A percentile compares a stretch with the other conserved stretches of the same genome.
These are phyloP conservation scores for Ursus arctos DNA, from an alignment of 2,113 vertebrate species.

Conservation along the genomic window DNA sequence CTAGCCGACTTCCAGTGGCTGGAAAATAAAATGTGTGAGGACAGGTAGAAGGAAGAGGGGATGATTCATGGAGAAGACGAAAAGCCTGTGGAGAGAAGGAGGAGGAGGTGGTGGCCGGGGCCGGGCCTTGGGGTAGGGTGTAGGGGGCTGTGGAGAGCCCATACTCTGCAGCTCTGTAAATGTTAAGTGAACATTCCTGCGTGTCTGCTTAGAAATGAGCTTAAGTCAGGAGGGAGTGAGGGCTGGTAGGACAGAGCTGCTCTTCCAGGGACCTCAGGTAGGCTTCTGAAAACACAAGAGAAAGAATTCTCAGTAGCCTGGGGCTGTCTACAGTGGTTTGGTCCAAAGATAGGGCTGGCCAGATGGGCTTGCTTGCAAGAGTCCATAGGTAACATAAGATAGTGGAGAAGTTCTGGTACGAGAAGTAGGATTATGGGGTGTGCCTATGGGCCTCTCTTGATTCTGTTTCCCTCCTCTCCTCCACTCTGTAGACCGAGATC, in stretches of 20 bases:
- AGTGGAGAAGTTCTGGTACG: neutral
- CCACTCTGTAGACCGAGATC: neutral
- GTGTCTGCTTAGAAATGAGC: neutral
- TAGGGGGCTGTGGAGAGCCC: neutral
- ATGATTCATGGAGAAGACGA: neutral
- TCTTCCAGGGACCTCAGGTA: neutral
- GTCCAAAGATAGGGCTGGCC: neutral
- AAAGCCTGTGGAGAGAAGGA: neutral
- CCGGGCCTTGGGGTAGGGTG: neutral
- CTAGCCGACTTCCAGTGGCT: conserved; percentile 35
- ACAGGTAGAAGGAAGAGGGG: conserved; percentile 18
- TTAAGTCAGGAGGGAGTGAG: neutral
- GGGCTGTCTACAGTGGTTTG: neutral
- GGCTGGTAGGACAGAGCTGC: neutral
- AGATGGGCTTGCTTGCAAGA: neutral
- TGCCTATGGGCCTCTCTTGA: neutral
- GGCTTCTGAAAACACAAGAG: neutral
- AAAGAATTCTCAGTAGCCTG: neutral
- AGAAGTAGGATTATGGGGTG: neutral
- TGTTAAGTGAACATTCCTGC: neutral
- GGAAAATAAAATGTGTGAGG: conserved; percentile 58
- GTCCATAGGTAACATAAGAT: neutral
- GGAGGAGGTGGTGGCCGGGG: neutral
- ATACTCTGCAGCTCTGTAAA: too few relatives aligned
- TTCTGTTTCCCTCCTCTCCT: neutral